Evolutionary conservation across 1,140 invertebrate genomes (phyloP).

Genomic region (Acromyrmex echinatior): DNA sequence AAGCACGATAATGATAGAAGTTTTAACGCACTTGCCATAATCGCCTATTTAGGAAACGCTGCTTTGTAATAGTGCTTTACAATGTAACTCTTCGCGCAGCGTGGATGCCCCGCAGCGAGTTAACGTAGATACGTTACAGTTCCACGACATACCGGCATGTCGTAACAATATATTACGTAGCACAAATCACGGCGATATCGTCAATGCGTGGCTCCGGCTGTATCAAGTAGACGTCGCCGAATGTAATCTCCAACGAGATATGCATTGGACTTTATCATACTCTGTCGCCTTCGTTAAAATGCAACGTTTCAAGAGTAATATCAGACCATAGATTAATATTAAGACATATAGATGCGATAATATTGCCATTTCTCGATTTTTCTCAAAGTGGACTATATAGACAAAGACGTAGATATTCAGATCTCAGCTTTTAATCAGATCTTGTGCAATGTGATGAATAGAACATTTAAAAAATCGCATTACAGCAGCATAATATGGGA

Average conservation of each 20-base stretch:
- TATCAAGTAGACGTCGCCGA: slow-evolving; percentile 23
- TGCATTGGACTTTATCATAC: slow-evolving; percentile 6
- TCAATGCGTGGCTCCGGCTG: slow-evolving; percentile 55
- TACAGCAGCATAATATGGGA: slow-evolving; percentile 62
- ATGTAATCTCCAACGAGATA: slow-evolving; percentile 30
- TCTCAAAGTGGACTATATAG: not conserved
- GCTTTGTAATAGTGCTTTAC: slow-evolving; percentile 53
- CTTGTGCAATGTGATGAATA: not conserved
- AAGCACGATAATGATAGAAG: slow-evolving; percentile 35
- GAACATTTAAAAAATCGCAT: slow-evolving; percentile 48
- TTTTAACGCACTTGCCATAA: slow-evolving; percentile 48
- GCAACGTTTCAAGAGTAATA: not conserved
- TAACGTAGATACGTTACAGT: slow-evolving; percentile 32
- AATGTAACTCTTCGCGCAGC: slow-evolving; percentile 54
- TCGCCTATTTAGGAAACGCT: slow-evolving; percentile 38
- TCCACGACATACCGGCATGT: slow-evolving; percentile 30
- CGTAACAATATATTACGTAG: slow-evolving; percentile 48
- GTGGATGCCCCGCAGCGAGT: slow-evolving; percentile 58
- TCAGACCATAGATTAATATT: not conserved
- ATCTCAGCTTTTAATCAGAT: slow-evolving; percentile 13
- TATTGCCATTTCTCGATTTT: slow-evolving; percentile 33
- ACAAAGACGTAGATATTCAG: slow-evolving; percentile 15
- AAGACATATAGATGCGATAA: not conserved
- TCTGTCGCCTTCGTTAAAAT: slow-evolving; percentile 29
- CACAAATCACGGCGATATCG: slow-evolving; percentile 62